Evolutionary conservation across 2,888 invertebrate species (phyloP), one percentile per base, ranked within the genome.

Genomic region (Caenorhabditis drosophilae): DNA sequence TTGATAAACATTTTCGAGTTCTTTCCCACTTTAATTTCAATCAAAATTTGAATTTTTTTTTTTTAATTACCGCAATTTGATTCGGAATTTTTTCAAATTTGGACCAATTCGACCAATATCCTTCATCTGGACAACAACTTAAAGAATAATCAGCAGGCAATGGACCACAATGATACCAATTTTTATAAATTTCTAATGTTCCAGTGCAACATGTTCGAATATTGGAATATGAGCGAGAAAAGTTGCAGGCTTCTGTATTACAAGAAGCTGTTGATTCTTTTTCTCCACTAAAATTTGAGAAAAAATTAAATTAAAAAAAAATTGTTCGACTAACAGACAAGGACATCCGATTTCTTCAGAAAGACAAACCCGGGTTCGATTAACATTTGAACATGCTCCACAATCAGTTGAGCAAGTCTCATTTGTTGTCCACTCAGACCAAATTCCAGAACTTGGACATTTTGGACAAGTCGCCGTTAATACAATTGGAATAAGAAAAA

Each of bases 121-220:
- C 61, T 1, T 31, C 46, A 51, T 38, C 40, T 11, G 50, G 50
- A 41, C 61, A 61, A 34, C 61, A 61, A 15, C 41, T 18, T 18
- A 60, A 11, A 4, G 38, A 20, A 16, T 38, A 34, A 1, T 20
- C 41, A 1, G 26, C 49, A 11, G 36, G 26, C 4, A 50, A n/a
- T 0, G 61, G 41, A 9, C 40, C 51, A 53, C 61, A 61, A 35
- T 61, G 55, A 16, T 55, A 51, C 54, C 50, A 54, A 15, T 61
- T 55, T 11, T 42, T 51, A 27, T 47, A 41, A 25, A 46, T 34
- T 34, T 27, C 41, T 2, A 45, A 23, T 6, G 38, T 25, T 11
- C 50, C 50, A 18, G 7, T 23, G 38, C 61, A 61, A 18, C 61
- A 61, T 26, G 46, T 47, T 4, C 9, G 0, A 0, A 6, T 12